A percentile compares a stretch with the other conserved stretches of the same genome.
Conservation (phyloP, 2,888 invertebrate species). For the Volucella inanis region DNA sequence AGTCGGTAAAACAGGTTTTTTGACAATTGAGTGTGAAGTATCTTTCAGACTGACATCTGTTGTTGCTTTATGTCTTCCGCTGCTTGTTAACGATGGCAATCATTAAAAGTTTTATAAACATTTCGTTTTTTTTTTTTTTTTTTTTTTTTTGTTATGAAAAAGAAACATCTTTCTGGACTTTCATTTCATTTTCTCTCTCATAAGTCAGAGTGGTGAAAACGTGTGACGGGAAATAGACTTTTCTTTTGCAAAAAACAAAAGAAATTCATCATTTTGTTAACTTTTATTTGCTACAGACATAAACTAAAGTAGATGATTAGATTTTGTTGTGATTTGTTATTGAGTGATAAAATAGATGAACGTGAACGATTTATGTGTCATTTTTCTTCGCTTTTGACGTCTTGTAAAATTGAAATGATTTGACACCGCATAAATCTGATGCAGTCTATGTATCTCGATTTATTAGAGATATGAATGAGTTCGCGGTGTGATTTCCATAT, state of each 20-base stretch:
- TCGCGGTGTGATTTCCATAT: no score
- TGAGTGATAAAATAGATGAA: no score
- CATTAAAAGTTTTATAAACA: neutral
- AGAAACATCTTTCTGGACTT: slow-evolving; percentile 16
- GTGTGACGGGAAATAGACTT: slow-evolving; percentile 6
- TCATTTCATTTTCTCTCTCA: slow-evolving; percentile 26
- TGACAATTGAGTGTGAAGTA: neutral
- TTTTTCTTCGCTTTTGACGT: no score
- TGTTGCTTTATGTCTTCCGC: slow-evolving; percentile 14
- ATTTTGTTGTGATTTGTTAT: no score
- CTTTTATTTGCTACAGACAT: neutral
- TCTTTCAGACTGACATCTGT: neutral
- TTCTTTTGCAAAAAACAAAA: neutral
- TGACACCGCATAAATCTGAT: no score
- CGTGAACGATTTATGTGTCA: no score
- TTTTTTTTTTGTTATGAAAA: neutral
- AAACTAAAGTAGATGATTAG: no score
- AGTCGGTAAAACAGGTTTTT: neutral
- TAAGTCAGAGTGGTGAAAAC: slow-evolving; percentile 19
- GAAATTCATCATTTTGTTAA: neutral
- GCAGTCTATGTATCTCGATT: no score
- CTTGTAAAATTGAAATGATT: no score
- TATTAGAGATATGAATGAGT: no score
- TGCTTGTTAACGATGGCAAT: neutral
- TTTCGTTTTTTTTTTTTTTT: neutral